phyloP scores from a whole-genome alignment of 2,113 vertebrate genomes.

The Archilochus colubris region DNA sequence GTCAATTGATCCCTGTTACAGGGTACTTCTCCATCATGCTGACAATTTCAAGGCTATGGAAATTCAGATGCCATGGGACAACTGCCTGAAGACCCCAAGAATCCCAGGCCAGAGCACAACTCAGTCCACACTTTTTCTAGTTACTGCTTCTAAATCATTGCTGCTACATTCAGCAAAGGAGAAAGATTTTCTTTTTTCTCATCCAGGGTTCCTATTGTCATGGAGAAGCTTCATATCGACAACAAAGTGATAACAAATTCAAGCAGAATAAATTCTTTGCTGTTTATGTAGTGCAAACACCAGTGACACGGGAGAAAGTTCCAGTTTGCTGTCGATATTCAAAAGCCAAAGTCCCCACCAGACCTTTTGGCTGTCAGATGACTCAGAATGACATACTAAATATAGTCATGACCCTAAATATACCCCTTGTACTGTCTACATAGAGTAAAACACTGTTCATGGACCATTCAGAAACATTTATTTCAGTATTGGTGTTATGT shows the following conservation, averaged over 20 bases:
- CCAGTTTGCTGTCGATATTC: neutral
- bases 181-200: neutral
- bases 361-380: neutral
- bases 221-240: neutral
- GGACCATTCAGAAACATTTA: neutral
- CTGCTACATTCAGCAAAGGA: neutral
- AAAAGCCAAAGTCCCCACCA: neutral
- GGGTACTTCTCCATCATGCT: rapidly evolving
- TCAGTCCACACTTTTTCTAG: neutral
- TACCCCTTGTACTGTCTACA: neutral
- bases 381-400: neutral
- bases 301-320: neutral
- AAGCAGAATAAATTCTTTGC: neutral
- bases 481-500: neutral
- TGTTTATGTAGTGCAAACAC: neutral
- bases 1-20: rapidly evolving
- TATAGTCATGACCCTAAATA: neutral
- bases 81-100: rapidly evolving
- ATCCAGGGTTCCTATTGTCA: neutral
- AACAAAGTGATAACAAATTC: neutral
- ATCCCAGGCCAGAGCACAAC: neutral
- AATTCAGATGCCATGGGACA: neutral
- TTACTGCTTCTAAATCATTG: neutral
- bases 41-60: neutral
- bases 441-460: rapidly evolving